Base-by-base conservation (phyloP, 2,888 invertebrate species). In the Helleia helle region DNA sequence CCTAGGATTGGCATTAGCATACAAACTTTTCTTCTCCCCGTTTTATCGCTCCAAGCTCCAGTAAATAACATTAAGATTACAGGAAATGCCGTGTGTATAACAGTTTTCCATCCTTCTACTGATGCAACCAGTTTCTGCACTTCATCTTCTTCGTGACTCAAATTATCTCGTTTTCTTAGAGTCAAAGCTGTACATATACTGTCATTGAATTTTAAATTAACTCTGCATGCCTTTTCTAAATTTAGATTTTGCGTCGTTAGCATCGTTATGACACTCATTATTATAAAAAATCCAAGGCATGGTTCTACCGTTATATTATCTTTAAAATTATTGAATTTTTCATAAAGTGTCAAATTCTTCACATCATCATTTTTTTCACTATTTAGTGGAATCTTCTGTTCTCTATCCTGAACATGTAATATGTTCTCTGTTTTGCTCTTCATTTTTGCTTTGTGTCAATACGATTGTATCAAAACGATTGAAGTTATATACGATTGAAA, bases 191-290 rank as follows among this genome's bases (percentile, higher is more conserved):
- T 88, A 60, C 94, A 94, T 0, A 93, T 87, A 34, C 86, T 86
- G 36, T 89, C 87, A 0, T 88, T 80, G 53, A 91, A 93, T 0
- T 74, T 86, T 48, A 93, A 76, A 60, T 94, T 94, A 0, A 94
- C 93, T 25, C 92, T 76, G 56, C 94, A 94, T 1, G 94, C 94
- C 67, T 94, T 94, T 59, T 94, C 94, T 56, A 94, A 80, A 69
- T 93, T 93, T 27, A 94, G 73, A 71, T 94, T 94, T 66, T 93
- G 93, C 3, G 92, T 92, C 18, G 93, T 93, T 48, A 94, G 62
- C 52, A 89, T 88, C 0, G 93, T 91, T 11, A 88, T 53, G 0
- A 88, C 85, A 53, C 88, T 88, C 1, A 90, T 89, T 80, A 90
- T 86, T 27, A 90, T 87, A 59, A 89, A 90, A 37, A 88, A 75